Percentiles rank a stretch among this genome's conserved stretches.
phyloP scores from a whole-genome alignment of 2,888 invertebrate species.

The Ephialtes manifestator region DNA sequence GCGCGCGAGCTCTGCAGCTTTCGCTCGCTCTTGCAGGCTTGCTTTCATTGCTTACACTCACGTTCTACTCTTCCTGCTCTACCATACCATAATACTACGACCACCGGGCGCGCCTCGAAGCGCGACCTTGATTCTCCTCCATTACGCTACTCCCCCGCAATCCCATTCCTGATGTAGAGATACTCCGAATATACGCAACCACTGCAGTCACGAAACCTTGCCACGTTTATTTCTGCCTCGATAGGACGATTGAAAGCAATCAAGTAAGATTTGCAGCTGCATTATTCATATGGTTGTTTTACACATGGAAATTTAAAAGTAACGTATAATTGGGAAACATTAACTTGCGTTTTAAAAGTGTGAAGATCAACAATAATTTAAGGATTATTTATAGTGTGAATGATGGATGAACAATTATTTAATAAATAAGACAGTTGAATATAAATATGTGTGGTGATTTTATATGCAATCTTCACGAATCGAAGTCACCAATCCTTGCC shows the following conservation, averaged over 20 bases:
- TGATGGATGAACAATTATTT: too few species aligned
- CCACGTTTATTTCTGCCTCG: neutral
- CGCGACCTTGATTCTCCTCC: slow-evolving; percentile 78
- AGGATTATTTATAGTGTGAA: too few species aligned
- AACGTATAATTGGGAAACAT: neutral
- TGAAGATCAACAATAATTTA: too few species aligned
- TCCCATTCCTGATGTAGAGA: slow-evolving; percentile 58
- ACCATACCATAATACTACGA: slow-evolving; percentile 60
- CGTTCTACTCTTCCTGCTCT: slow-evolving; percentile 76
- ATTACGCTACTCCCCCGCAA: slow-evolving; percentile 64
- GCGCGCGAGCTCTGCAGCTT: slow-evolving; percentile 66
- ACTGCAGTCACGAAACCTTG: slow-evolving; percentile 4
- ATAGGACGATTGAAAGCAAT: neutral
- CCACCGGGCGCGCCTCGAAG: slow-evolving; percentile 75
- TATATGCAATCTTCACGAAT: too few species aligned
- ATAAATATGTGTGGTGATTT: too few species aligned
- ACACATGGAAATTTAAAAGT: neutral
- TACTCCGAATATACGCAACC: slow-evolving; percentile 41
- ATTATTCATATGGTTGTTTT: neutral
- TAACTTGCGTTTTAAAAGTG: too few species aligned
- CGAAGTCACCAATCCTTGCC: neutral
- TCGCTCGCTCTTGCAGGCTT: slow-evolving; percentile 74
- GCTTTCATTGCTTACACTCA: slow-evolving; percentile 84
- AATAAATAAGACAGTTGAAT: too few species aligned
- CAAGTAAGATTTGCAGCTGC: neutral